Evolutionary conservation across 1,140 invertebrate genomes (phyloP), one percentile per base, ranked within the genome.

Genomic region (Propsilocerus akamusi): DNA sequence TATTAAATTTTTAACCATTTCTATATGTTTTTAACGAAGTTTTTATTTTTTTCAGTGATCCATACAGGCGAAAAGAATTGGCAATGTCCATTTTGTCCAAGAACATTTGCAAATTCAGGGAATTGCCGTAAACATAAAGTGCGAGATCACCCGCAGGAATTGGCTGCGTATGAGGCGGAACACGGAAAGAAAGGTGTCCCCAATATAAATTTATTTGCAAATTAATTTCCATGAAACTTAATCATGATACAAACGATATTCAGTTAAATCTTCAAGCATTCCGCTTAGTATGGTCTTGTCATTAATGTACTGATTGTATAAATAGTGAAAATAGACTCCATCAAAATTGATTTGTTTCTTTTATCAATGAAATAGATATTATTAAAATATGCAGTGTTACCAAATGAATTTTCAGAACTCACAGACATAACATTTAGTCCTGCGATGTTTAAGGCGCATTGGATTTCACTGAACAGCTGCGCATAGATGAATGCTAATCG

Each of bases 81-180:
- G 26, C 54, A 53, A 5, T 56, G 55, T 20, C 55, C 55, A 8
- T 56, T 53, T 53, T 56, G 55, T 30, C 52, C 55, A 6, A 17
- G 55, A 25, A 56, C 55, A 0, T 56, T 56, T 41, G 55, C 55
- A 14, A 56, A 56, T 46, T 53, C 53, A 4, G 53, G 52, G 7
- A 56, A 56, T 48, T 56, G 55, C 26, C 52, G 55, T 26, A 53
- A 53, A 20, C 55, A 56, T 46, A 56, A 56, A 49, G 49, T 56
- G 25, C 51, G 59, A 6, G 60, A 60, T 57, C 55, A 56, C 46
- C 55, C 53, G 22, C 51, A 53, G 46, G 53, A 57, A 64, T 56
- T 60, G n/a, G n/a, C n/a, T n/a, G n/a, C n/a, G n/a, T n/a, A n/a
- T n/a, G n/a, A n/a, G n/a, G n/a, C n/a, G n/a, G n/a, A n/a, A n/a